Evolutionary conservation across 2,113 vertebrate genomes (phyloP).

Genomic region (Channa argus): DNA sequence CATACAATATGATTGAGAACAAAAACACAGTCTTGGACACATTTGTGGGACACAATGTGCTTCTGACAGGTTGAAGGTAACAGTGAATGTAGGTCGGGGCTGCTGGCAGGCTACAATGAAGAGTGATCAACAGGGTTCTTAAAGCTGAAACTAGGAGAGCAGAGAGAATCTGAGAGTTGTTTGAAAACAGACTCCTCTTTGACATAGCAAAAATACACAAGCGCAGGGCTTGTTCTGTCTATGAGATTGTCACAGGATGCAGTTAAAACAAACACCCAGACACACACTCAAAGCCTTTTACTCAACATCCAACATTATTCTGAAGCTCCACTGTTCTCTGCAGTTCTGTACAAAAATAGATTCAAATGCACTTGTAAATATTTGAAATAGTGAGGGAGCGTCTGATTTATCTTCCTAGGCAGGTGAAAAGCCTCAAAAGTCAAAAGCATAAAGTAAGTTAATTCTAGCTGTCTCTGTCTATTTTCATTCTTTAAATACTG

Average conservation of each 20-base stretch:
- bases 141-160: not conserved
- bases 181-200: constrained; percentile 16
- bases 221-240: constrained; percentile 28
- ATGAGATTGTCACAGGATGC: constrained; percentile 34
- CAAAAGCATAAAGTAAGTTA: constrained; percentile 26
- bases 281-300: constrained; percentile 24
- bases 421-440: constrained; percentile 42
- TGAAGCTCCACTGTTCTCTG: constrained; percentile 46
- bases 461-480: constrained; percentile 15
- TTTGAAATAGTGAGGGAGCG: constrained; percentile 38
- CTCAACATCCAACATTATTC: constrained; percentile 21
- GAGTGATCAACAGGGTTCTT: constrained; percentile 46
- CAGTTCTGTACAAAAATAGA: constrained; percentile 59
- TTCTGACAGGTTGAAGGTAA: constrained; percentile 16
- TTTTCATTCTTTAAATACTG: constrained; percentile 35
- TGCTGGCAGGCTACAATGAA: constrained; percentile 31
- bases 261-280: constrained; percentile 32
- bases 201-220: not conserved
- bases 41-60: not conserved
- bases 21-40: not conserved
- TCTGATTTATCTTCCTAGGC: constrained; percentile 42
- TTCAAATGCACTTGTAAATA: constrained; percentile 49
- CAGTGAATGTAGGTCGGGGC: constrained; percentile 74
- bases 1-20: not conserved
- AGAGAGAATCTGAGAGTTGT: constrained; percentile 23